These are phyloP conservation scores for Botia kubotai DNA, from an alignment of 2,797 vertebrate genomes.

Conservation along the genomic window DNA sequence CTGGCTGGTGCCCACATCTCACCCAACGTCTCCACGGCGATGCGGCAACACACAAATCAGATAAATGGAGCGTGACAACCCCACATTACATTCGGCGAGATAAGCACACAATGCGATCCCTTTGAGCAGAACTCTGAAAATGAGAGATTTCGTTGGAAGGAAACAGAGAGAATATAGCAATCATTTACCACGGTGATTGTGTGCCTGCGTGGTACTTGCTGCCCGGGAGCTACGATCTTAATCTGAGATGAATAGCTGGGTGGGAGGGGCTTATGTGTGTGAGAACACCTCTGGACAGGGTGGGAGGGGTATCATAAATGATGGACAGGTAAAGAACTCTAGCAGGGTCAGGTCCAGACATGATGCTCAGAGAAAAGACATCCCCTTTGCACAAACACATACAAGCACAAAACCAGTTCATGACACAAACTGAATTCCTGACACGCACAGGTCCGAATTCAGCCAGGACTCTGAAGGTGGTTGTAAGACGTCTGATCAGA, in stretches of 20 bases:
- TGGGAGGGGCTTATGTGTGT: background rate
- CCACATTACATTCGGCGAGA: constrained; percentile 50
- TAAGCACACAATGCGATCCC: constrained; percentile 39
- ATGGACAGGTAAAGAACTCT: constrained; percentile 60
- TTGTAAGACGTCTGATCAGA: too few relatives aligned
- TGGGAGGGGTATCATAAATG: constrained; percentile 67
- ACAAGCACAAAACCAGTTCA: background rate
- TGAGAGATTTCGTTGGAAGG: constrained; percentile 9
- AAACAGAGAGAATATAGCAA: constrained; percentile 26
- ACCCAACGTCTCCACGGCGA: background rate
- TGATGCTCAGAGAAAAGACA: constrained; percentile 37
- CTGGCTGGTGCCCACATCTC: constrained; percentile 20
- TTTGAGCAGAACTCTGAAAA: constrained; percentile 41
- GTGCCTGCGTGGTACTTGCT: background rate
- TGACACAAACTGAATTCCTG: background rate
- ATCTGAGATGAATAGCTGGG: constrained; percentile 34
- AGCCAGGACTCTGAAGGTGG: background rate
- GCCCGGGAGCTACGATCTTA: constrained; percentile 18
- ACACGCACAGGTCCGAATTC: background rate
- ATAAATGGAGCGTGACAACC: constrained; percentile 56
- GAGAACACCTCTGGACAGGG: constrained; percentile 10
- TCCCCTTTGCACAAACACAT: constrained; percentile 34
- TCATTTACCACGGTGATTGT: constrained; percentile 15
- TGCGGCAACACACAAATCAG: constrained; percentile 42
- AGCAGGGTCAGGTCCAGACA: constrained; percentile 63